These are phyloP conservation scores for Lepus timidus DNA, from an alignment of 2,113 vertebrate genomes.

Conservation along the genomic window DNA sequence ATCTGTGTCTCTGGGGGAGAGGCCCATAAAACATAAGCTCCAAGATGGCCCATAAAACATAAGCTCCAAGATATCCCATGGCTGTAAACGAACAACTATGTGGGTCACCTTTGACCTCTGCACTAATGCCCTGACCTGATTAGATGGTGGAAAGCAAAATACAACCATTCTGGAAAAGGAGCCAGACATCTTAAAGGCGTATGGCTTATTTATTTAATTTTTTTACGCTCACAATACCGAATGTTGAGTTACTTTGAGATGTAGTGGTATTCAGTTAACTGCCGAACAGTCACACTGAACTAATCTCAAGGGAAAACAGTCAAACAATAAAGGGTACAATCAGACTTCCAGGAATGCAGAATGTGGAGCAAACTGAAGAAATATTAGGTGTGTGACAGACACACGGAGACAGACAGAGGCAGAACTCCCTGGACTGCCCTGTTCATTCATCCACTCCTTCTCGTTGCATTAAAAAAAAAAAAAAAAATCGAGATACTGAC, in stretches of 20 bases:
- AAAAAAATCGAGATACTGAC: neutral
- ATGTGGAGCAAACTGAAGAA: neutral
- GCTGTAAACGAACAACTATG: neutral
- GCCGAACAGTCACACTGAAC: constrained; percentile 1
- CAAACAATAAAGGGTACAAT: constrained; percentile 2
- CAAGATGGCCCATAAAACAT: neutral
- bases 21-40: neutral
- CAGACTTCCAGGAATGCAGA: constrained; percentile 40
- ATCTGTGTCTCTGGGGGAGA: neutral
- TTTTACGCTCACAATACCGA: neutral
- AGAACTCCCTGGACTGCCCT: neutral
- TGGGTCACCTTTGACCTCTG: neutral
- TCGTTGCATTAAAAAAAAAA: neutral
- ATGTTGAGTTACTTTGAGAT: constrained; percentile 28
- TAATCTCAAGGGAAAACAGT: constrained; percentile 43
- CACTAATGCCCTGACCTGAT: neutral
- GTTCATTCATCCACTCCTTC: neutral
- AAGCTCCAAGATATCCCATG: neutral
- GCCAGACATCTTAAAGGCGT: neutral
- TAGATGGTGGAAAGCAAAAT: neutral
- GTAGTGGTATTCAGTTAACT: neutral
- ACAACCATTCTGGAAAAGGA: neutral
- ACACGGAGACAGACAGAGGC: neutral
- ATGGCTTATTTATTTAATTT: neutral
- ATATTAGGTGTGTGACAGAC: accelerated